Conservation (phyloP, 2,797 vertebrate species). For the Muscicapa striata region DNA sequence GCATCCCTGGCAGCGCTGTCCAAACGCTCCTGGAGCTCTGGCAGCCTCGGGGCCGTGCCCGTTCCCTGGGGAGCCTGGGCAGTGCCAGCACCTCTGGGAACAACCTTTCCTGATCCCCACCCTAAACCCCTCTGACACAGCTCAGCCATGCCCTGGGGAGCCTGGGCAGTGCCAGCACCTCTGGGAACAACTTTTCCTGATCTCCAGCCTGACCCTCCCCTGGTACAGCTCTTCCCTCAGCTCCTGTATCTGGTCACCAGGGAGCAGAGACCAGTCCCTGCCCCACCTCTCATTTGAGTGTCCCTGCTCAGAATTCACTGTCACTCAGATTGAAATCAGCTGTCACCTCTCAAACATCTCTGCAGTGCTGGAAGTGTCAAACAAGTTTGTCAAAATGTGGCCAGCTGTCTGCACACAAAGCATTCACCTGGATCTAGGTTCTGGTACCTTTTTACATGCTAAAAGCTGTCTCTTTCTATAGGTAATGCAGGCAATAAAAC, state of each 20-base stretch:
- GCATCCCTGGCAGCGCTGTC: not conserved
- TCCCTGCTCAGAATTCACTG: not conserved
- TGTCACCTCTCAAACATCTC: not conserved
- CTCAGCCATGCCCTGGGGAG: too few relatives aligned
- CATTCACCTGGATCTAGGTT: not conserved
- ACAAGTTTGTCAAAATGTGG: not conserved
- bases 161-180: not conserved
- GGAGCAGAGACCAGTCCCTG: not conserved
- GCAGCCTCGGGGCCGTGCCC: not conserved
- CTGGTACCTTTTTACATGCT: not conserved
- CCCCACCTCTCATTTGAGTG: not conserved
- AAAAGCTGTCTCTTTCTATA: not conserved
- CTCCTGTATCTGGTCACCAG: not conserved
- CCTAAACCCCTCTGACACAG: too few relatives aligned
- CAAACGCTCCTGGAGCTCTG: not conserved
- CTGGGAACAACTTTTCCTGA: not conserved
- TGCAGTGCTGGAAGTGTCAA: not conserved
- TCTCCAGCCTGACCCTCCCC: fast-evolving
- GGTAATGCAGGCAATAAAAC: not conserved
- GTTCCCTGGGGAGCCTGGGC: not conserved
- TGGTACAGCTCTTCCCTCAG: fast-evolving
- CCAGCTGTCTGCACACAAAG: not conserved
- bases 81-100: too few relatives aligned
- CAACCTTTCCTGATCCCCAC: too few relatives aligned
- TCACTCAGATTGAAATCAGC: not conserved